Conservation (phyloP, 2,888 invertebrate species). For the Scaptomyza cyrtandrae region DNA sequence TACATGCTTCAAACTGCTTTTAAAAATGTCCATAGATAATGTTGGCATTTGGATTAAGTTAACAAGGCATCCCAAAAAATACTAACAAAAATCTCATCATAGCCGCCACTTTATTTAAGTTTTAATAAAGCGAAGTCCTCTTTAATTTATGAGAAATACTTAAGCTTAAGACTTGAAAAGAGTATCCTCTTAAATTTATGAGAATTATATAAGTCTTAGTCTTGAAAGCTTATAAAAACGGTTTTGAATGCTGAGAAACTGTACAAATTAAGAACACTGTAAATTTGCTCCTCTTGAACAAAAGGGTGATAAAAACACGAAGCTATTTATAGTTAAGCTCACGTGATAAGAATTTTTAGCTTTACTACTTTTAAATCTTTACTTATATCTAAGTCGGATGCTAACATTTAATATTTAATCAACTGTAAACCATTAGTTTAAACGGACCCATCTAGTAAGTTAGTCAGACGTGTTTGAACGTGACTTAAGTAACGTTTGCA, state of each 20-base stretch:
- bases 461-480: background rate
- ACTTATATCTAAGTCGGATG: background rate
- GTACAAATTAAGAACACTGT: no score
- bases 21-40: conserved; percentile 9
- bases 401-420: background rate
- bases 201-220: no score
- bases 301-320: no score
- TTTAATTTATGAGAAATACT: background rate
- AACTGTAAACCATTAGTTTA: background rate
- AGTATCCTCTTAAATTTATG: no score
- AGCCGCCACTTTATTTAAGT: background rate
- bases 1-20: background rate
- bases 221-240: no score
- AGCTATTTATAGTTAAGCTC: background rate
- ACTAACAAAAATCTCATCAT: background rate
- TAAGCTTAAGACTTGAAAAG: no score
- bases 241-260: no score
- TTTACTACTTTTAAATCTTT: background rate
- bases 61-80: background rate
- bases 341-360: background rate
- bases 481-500: background rate
- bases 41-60: conserved; percentile 4
- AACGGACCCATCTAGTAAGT: background rate
- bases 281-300: no score
- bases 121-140: background rate